Base-by-base conservation (phyloP, 1,140 invertebrate genomes). In the Anastrepha ludens region DNA sequence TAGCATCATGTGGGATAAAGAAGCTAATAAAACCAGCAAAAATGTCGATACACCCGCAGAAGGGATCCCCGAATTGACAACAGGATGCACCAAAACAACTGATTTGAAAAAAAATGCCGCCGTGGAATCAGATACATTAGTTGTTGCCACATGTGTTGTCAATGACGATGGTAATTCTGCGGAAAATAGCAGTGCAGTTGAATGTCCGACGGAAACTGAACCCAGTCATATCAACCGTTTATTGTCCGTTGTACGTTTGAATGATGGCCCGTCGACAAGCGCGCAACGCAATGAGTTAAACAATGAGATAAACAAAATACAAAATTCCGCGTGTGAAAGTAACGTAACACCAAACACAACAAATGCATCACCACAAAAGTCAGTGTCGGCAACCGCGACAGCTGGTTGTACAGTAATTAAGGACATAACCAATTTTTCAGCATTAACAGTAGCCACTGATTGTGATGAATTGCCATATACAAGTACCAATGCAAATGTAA, bases 1-100 rank as follows among this genome's bases (percentile, higher is more conserved):
- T 81, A 81, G 74, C 44, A 81, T 55, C 74, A 81, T 81, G 74
- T 55, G 17, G 74, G 47, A 81, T 81, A 81, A 81, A 5, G 74
- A 74, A 5, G 17, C 41, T 6, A 44, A 41, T 47, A 47, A 74
- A 74, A 5, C 41, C 41, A 47, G 47, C 39, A 74, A 74, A 17
- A 13, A 41, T 47, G 67, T 47, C 11, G 67, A 74, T 11, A 74
- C 67, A 3, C 41, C 67, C 41, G 67, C 15, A 15, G 67, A 81
- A 81, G 74, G 74, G 20, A 81, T 9, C 8, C 17, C 74, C 44
- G 47, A 81, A 81, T 55, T 17, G 13, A 20, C 9, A n/a, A 29
- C 74, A 50, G 13, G 6, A 9, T 50, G 47, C n/a, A 8, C 47
- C n/a, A 55, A 81, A 81, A 20, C 2, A 50, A 50, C 58, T 29